Evolutionary conservation across 2,888 invertebrate species (phyloP).

Genomic region (Polydrusus cervinus): DNA sequence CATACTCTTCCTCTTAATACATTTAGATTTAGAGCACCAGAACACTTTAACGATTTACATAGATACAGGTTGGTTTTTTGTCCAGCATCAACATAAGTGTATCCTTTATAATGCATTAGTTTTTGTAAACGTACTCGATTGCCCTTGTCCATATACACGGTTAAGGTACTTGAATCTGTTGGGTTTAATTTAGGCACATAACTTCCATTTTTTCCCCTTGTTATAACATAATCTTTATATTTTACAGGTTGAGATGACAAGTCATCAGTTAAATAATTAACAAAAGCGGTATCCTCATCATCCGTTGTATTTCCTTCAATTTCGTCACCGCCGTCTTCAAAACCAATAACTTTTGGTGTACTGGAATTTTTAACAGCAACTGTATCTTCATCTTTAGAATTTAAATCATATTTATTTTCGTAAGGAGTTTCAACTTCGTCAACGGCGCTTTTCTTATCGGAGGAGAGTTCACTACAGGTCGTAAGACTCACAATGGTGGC

Average conservation of each 20-base stretch:
- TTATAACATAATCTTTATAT: not conserved
- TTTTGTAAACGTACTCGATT: not conserved
- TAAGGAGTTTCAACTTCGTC: too few relatives aligned
- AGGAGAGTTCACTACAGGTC: too few relatives aligned
- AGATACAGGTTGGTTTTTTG: not conserved
- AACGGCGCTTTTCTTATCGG: too few relatives aligned
- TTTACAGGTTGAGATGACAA: not conserved
- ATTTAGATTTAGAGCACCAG: not conserved
- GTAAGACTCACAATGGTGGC: too few relatives aligned
- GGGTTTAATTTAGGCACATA: not conserved
- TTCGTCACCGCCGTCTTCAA: too few relatives aligned
- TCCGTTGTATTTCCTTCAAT: not conserved
- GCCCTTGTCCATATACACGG: not conserved
- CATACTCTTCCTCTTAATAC: not conserved
- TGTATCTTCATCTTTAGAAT: too few relatives aligned
- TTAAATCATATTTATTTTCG: too few relatives aligned
- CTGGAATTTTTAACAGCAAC: too few relatives aligned
- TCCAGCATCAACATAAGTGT: not conserved
- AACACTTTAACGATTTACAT: conserved; percentile 13
- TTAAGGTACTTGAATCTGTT: not conserved
- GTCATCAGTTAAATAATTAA: not conserved
- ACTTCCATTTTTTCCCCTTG: not conserved
- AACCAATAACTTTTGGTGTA: too few relatives aligned
- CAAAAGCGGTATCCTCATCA: not conserved
- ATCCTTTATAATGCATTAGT: not conserved